These are phyloP conservation scores for Cyanistes caeruleus DNA, from an alignment of 2,113 vertebrate species.

Conservation along the genomic window DNA sequence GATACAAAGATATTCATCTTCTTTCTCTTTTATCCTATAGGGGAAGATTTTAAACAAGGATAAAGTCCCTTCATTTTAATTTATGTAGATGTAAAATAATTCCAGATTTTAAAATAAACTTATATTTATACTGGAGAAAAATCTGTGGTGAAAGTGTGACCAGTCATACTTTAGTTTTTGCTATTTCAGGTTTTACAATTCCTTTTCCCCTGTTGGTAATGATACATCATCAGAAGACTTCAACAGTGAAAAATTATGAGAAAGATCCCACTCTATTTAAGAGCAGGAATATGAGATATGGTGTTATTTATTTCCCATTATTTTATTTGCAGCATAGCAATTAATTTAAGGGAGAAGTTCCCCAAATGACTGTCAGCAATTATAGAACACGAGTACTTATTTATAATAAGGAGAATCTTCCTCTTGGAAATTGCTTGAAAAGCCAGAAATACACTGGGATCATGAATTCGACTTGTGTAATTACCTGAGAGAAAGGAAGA, in stretches of 20 bases:
- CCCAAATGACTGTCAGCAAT: not conserved
- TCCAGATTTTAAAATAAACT: not conserved
- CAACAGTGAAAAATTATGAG: not conserved
- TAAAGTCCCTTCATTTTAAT: not conserved
- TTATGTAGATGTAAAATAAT: not conserved
- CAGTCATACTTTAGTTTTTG: not conserved
- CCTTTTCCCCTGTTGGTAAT: not conserved
- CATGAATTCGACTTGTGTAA: not conserved
- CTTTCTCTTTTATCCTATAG: not conserved
- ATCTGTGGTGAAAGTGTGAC: not conserved
- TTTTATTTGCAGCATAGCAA: not conserved
- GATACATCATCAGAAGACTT: not conserved
- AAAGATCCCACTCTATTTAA: slow-evolving; percentile 9
- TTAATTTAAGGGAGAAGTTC: not conserved
- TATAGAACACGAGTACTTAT: not conserved
- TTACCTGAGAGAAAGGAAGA: not conserved
- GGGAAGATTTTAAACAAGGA: not conserved
- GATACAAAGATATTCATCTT: not conserved
- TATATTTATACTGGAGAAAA: not conserved
- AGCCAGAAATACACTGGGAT: not conserved
- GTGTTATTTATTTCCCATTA: not conserved
- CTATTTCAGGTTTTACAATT: not conserved
- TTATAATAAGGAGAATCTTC: not conserved
- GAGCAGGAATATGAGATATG: not conserved
- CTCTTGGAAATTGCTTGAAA: not conserved